Base-by-base conservation (phyloP, 2,113 vertebrate genomes). In the Crocuta crocuta region DNA sequence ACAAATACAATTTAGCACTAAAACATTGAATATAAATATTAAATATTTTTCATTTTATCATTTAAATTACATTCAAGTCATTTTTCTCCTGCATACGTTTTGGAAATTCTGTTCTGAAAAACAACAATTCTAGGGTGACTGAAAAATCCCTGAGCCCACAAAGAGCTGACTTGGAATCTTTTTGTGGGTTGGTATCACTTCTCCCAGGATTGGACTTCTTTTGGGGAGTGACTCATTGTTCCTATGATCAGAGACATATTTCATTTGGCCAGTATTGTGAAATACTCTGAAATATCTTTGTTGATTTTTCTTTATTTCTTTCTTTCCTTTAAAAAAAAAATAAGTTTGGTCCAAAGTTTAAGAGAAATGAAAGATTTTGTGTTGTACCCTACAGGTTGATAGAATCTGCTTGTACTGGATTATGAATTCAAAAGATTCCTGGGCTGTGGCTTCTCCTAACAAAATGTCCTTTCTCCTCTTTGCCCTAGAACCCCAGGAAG, bases 251-350 rank as follows among this genome's bases (percentile, higher is more conserved):
- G 43, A 66, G 26, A 88, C 0, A 19, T 23, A 45, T 65, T 33
- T 92, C 39, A 15, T 71, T 26, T 66, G 71, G 63, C 15, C 13
- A 12, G 43, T 70, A 26, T 88, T 21, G 8, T 83, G 85, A 39
- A 39, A 39, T 39, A 39, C 39, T 93, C 94, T 96, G 53, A 95
- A 95, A 28, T 35, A 92, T 91, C 76, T 96, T 66, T 81, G 53
- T 61, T 95, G 71, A 55, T 90, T 85, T 93, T 91, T 35, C n/a
- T 39, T 89, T 76, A 19, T 35, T 39, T 68, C 12, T 43, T 23
- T 68, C 21, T 71, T 70, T 28, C 1, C 70, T 70, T 73, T 50
- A 8, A 26, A 58, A 39, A 58, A 39, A 71, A 90, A 84, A 17
- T 55, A 19, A 55, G 8, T 33, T 79, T 97, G 80, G 70, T 31